A percentile compares a stretch with the other conserved stretches of the same genome.
Evolutionary conservation across 2,797 vertebrate genomes (phyloP).

Genomic region (Urosaurus nigricauda): DNA sequence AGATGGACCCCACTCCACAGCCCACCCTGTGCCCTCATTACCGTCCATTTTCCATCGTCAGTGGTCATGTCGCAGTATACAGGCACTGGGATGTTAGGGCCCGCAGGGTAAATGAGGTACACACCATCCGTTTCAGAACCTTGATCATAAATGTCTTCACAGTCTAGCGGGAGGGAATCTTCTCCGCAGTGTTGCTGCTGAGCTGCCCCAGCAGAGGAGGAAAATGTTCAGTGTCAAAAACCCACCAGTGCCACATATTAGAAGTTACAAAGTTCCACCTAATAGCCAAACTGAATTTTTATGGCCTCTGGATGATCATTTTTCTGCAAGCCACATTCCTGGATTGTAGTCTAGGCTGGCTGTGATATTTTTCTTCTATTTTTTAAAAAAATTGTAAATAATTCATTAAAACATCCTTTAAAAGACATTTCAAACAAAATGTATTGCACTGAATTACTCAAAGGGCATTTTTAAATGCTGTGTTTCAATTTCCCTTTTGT

Average conservation of each 20-base stretch:
- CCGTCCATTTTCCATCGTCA: constrained; percentile 78
- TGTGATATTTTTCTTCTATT: no score
- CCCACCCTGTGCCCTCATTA: not conserved
- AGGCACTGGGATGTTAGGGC: constrained; percentile 77
- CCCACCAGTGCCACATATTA: not conserved
- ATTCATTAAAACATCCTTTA: no score
- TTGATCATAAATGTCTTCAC: constrained; percentile 77
- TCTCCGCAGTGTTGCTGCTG: constrained; percentile 13
- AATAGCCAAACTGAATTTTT: not conserved
- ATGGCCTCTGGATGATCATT: no score
- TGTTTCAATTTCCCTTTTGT: no score
- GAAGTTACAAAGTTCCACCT: not conserved
- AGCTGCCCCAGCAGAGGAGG: not conserved
- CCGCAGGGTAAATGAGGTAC: constrained; percentile 80
- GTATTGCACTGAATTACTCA: no score
- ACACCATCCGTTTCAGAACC: constrained; percentile 75
- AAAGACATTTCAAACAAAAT: no score
- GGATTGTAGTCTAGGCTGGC: no score
- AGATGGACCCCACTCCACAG: not conserved
- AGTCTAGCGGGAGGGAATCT: constrained; percentile 74
- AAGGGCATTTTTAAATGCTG: no score
- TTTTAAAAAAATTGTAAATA: no score
- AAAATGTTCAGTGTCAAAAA: not conserved
- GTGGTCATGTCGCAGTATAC: constrained; percentile 84
- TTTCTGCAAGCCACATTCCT: no score